Percentiles rank a stretch among this genome's conserved stretches.
These are phyloP conservation scores for Actinia tenebrosa DNA, from an alignment of 64 coral and sea anemone genomes.

Conservation along the genomic window DNA sequence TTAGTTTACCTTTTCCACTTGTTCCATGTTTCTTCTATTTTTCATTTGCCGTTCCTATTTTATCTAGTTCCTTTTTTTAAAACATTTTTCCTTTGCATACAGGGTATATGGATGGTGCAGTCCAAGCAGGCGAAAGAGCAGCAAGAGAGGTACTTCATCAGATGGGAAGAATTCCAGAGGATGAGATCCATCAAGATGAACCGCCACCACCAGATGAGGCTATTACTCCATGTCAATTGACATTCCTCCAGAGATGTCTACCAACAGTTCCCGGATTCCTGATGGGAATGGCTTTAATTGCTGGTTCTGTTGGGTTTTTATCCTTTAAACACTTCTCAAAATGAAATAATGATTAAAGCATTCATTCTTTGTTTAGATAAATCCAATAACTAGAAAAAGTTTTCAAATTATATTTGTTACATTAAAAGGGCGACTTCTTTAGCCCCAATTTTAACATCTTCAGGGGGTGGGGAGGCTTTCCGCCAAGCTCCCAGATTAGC, in stretches of 20 bases:
- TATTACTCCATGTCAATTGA: constrained; percentile 48
- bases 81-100: neutral
- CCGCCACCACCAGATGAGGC: constrained; percentile 69
- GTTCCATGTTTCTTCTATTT: too few relatives aligned
- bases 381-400: too few relatives aligned
- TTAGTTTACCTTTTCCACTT: too few relatives aligned
- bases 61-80: neutral
- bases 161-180: constrained; percentile 67
- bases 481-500: too few relatives aligned
- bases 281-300: constrained; percentile 21
- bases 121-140: constrained; percentile 81
- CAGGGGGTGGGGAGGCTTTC: too few relatives aligned
- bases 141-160: constrained; percentile 74
- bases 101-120: constrained; percentile 96
- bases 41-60: too few relatives aligned
- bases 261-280: constrained; percentile 66
- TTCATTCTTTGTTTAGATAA: too few relatives aligned
- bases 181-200: constrained; percentile 60
- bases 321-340: constrained; percentile 6
- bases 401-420: too few relatives aligned
- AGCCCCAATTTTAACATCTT: too few relatives aligned
- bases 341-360: neutral
- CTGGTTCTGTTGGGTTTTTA: constrained; percentile 23
- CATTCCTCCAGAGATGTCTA: constrained; percentile 59
- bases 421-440: too few relatives aligned